Conservation (phyloP, 2,113 vertebrate genomes). For the Syngnathus floridae region DNA sequence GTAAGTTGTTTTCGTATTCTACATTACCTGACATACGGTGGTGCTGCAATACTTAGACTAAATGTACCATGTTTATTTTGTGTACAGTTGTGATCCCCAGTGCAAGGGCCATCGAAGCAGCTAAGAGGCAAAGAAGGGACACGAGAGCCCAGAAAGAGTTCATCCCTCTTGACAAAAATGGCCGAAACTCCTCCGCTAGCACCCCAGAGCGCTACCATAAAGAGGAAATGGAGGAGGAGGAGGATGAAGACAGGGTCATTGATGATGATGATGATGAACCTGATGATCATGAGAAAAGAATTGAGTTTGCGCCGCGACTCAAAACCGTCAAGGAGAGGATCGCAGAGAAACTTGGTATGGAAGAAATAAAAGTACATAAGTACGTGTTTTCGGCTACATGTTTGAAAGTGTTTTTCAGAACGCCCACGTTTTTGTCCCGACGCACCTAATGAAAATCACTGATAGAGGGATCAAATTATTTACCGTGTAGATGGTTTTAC, state of each 20-base stretch:
- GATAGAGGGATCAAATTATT: not conserved
- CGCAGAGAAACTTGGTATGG: slow-evolving; percentile 77
- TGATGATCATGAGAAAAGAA: slow-evolving; percentile 75
- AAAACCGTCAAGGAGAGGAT: slow-evolving; percentile 80
- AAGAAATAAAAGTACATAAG: not conserved
- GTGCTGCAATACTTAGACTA: not conserved
- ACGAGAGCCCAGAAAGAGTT: slow-evolving; percentile 72
- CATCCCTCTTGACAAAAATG: slow-evolving; percentile 69
- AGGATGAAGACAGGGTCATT: slow-evolving; percentile 43
- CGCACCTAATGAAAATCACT: no score
- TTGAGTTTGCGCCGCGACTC: slow-evolving; percentile 74
- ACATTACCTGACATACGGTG: not conserved
- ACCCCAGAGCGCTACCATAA: slow-evolving; percentile 49
- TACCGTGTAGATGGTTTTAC: not conserved
- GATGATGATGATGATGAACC: slow-evolving; percentile 67
- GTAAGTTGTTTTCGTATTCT: slow-evolving; percentile 42
- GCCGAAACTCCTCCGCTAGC: slow-evolving; percentile 30
- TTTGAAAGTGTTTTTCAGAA: no score
- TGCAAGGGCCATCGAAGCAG: slow-evolving; percentile 65
- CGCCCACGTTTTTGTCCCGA: no score
- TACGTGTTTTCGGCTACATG: no score
- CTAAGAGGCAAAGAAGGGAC: slow-evolving; percentile 67
- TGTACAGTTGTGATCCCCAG: slow-evolving; percentile 72
- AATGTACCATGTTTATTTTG: slow-evolving; percentile 3
- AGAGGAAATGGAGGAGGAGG: slow-evolving; percentile 10